Evolutionary conservation across 2,113 vertebrate genomes (phyloP).

Genomic region (Limnothrissa miodon): DNA sequence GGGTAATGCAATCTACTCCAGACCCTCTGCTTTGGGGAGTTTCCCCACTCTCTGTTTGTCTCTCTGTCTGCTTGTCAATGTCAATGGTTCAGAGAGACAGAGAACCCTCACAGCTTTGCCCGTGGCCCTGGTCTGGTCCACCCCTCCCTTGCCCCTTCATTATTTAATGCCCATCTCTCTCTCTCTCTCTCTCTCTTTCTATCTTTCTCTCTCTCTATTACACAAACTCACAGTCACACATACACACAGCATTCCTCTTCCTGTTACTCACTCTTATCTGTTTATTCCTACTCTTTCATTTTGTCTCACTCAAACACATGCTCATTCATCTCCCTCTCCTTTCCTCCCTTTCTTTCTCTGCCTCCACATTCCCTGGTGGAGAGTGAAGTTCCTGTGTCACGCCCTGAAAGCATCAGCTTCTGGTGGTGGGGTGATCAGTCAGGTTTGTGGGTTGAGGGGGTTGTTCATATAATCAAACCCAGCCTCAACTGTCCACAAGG

Average conservation of each 20-base stretch:
- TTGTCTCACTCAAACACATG: neutral
- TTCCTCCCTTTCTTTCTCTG: neutral
- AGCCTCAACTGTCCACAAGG: neutral
- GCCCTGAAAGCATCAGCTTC: constrained; percentile 50
- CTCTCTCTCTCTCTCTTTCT: neutral
- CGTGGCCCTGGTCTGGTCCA: constrained; percentile 29
- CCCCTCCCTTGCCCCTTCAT: neutral
- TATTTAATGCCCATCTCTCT: neutral
- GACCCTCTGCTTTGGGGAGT: constrained; percentile 50
- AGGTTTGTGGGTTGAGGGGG: neutral
- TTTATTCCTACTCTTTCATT: neutral
- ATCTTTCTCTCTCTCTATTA: neutral
- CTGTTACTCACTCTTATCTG: constrained; percentile 9
- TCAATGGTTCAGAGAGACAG: constrained; percentile 30
- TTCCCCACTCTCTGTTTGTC: constrained; percentile 37
- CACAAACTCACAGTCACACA: neutral
- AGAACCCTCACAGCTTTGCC: constrained; percentile 42
- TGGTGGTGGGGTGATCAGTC: neutral
- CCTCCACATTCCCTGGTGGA: constrained; percentile 31
- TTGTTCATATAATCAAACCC: constrained; percentile 17
- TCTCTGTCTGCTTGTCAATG: neutral
- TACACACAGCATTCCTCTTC: neutral
- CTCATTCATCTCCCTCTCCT: neutral
- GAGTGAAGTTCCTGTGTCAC: constrained; percentile 62
- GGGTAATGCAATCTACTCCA: constrained; percentile 70